These are phyloP conservation scores for Grallaria varia DNA, from an alignment of 2,113 vertebrate genomes.

Conservation along the genomic window DNA sequence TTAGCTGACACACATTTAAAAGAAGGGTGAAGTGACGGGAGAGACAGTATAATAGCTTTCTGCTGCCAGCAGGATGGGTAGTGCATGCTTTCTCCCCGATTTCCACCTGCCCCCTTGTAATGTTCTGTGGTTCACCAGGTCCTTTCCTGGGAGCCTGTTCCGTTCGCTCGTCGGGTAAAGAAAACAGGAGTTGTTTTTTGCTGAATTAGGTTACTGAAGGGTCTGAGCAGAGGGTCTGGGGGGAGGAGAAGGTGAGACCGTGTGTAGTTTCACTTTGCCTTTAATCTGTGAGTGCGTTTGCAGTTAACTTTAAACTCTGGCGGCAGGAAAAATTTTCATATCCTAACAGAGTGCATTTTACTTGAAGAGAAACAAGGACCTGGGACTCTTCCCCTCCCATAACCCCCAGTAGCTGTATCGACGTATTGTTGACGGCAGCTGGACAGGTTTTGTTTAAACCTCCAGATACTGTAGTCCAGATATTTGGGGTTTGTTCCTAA, in stretches of 20 bases:
- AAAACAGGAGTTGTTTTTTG: neutral
- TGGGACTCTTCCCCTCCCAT: neutral
- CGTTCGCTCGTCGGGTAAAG: neutral
- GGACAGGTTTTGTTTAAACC: neutral
- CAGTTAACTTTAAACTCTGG: neutral
- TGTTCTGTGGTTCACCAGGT: neutral
- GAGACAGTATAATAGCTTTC: neutral
- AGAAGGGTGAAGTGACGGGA: neutral
- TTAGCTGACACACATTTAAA: neutral
- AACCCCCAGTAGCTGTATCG: neutral
- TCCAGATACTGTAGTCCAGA: neutral
- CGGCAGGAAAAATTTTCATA: rapidly evolving
- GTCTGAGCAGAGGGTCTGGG: neutral
- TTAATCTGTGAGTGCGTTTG: neutral
- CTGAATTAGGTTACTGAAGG: neutral
- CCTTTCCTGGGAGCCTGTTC: neutral
- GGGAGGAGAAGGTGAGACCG: neutral
- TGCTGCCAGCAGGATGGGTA: neutral
- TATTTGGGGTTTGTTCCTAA: neutral
- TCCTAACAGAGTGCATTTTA: neutral
- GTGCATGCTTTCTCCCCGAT: neutral
- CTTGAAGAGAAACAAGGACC: neutral
- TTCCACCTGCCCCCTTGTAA: neutral
- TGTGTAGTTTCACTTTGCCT: neutral
- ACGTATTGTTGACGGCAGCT: neutral